Evolutionary conservation across 2,797 vertebrate genomes (phyloP).

Genomic region (Caiman crocodilus): DNA sequence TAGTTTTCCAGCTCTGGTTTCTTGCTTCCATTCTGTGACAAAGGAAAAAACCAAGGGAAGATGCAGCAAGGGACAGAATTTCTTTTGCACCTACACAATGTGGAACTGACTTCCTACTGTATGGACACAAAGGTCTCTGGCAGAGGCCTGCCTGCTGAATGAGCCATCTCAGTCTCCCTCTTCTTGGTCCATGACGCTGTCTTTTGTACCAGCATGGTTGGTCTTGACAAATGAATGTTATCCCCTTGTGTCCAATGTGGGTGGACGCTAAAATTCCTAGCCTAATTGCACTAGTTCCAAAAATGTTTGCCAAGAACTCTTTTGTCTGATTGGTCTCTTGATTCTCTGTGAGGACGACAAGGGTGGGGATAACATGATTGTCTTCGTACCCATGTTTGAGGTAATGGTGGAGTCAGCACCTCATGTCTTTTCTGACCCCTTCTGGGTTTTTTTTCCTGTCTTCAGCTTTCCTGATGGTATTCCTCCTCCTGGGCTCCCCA

Average conservation of each 20-base stretch:
- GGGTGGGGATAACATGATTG: not conserved
- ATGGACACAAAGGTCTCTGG: not conserved
- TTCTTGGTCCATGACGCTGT: not conserved
- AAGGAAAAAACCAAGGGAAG: not conserved
- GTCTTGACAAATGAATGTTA: not conserved
- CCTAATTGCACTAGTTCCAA: not conserved
- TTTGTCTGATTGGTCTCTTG: not conserved
- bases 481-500: accelerated
- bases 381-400: not conserved
- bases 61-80: not conserved
- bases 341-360: not conserved
- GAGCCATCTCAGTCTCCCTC: not conserved
- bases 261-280: not conserved
- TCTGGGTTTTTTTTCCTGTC: not conserved
- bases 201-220: not conserved
- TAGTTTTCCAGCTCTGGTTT: accelerated
- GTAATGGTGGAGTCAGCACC: not conserved
- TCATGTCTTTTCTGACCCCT: not conserved
- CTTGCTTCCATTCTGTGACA: not conserved
- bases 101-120: constrained; percentile 9
- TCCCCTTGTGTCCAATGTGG: not conserved
- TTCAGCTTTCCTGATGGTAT: not conserved
- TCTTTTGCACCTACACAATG: not conserved
- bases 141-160: not conserved
- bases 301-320: not conserved